phyloP scores from a whole-genome alignment of 2,888 invertebrate species.

The Amphimallon solstitiale region DNA sequence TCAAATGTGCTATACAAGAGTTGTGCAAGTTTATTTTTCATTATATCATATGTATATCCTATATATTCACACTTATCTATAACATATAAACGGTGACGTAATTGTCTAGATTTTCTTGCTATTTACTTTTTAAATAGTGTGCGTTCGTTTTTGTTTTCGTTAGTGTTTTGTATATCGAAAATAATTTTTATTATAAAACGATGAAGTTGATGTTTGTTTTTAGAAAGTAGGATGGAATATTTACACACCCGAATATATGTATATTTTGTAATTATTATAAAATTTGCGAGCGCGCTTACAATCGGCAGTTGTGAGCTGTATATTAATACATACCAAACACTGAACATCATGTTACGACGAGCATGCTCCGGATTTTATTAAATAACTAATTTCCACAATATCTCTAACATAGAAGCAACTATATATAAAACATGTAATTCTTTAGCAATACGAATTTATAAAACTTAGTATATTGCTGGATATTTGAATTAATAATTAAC shows the following conservation, averaged over 20 bases:
- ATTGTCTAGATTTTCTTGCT: conserved; percentile 53
- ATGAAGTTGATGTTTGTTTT: conserved; percentile 21
- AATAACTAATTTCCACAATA: not conserved
- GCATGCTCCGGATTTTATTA: conserved; percentile 16
- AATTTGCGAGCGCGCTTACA: conserved; percentile 36
- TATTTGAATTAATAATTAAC: no score
- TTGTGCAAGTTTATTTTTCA: conserved; percentile 30
- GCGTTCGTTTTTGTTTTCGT: conserved; percentile 50
- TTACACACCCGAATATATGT: conserved; percentile 36
- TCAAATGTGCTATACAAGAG: conserved; percentile 39
- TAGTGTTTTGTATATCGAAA: conserved; percentile 17
- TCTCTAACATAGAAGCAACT: no score
- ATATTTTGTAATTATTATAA: conserved; percentile 32
- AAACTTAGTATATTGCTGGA: no score
- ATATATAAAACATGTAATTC: no score
- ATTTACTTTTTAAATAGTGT: conserved; percentile 49
- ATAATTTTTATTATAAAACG: conserved; percentile 22
- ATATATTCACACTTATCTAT: conserved; percentile 34
- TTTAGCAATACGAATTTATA: no score
- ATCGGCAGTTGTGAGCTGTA: conserved; percentile 59
- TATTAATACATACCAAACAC: conserved; percentile 48
- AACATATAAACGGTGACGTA: conserved; percentile 48
- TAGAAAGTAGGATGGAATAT: conserved; percentile 40
- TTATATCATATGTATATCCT: conserved; percentile 34
- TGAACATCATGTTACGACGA: conserved; percentile 50